Base-by-base conservation (phyloP, 2,888 invertebrate genomes). In the Pherbina coryleti region DNA sequence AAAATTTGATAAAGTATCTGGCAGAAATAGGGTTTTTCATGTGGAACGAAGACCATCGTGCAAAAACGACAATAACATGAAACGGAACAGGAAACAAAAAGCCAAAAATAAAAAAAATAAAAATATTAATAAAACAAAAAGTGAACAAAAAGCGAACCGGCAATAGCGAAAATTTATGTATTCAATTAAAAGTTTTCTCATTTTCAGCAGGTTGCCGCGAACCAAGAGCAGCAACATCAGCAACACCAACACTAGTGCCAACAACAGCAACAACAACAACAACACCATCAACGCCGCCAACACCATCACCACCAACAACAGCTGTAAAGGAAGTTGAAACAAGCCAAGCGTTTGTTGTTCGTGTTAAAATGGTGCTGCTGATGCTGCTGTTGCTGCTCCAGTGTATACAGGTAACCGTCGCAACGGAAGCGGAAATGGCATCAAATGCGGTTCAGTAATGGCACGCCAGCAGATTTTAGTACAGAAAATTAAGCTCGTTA, bases 321-420 rank as follows among this genome's bases (percentile, higher is more conserved):
- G 19, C 49, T 44, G 49, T 22, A 44, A 69, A 17, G 19, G 49
- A 49, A 22, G 69, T 70, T 34, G 44, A 71, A 57, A 70, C 78
- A 8, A 55, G 44, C 28, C 62, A 64, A 81, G 81, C 82, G 44
- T 44, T 37, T 44, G 44, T 44, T 44, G 44, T 44, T 44, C 82
- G 84, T 82, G 82, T 83, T 83, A 84, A 83, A 84, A 85, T 84
- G 84, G 85, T 81, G 85, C 84, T 81, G 84, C 82, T 81, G 85
- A 83, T 81, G 84, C 82, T 82, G 28, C 60, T 49, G 37, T 19
- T 75, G n/a, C 19, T 60, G 19, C 53, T 64, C 17, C n/a, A n/a
- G 53, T 55, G 71, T 25, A 37, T 28, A 25, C n/a, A 34, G 64
- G 64, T 66, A 66, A 66, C 31, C 17, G 64, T 66, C 64, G 64